These are phyloP conservation scores for Megalopta genalis DNA, from an alignment of 1,140 invertebrate genomes.

Conservation along the genomic window DNA sequence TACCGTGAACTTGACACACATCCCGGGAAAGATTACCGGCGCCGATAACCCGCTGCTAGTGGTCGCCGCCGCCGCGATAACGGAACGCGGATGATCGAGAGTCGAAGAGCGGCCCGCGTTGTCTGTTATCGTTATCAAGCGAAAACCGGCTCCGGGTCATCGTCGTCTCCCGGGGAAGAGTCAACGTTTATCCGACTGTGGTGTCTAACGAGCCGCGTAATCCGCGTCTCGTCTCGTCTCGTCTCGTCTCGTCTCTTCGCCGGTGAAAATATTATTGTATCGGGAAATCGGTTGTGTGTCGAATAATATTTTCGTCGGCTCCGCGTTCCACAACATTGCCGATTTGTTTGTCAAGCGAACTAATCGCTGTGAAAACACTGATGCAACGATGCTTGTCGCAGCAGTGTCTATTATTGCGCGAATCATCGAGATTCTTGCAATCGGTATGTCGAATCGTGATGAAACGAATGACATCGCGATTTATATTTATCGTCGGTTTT, in stretches of 20 bases:
- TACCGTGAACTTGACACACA: constrained; percentile 16
- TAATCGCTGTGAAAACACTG: too few relatives aligned
- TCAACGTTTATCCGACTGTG: background rate
- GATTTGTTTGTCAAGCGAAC: background rate
- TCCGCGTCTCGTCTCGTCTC: background rate
- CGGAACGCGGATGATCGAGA: background rate
- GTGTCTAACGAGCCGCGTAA: background rate
- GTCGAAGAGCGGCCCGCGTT: too few relatives aligned
- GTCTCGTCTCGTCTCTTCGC: background rate
- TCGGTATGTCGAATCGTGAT: too few relatives aligned
- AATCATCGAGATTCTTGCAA: too few relatives aligned
- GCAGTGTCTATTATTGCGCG: too few relatives aligned
- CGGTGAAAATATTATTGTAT: background rate
- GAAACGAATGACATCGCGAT: too few relatives aligned
- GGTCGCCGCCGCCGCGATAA: constrained; percentile 17
- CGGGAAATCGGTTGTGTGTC: background rate
- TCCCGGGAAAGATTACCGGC: background rate
- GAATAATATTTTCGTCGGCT: background rate
- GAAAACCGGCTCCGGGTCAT: background rate
- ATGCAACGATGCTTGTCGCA: too few relatives aligned
- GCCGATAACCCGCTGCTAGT: background rate
- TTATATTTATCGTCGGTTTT: too few relatives aligned
- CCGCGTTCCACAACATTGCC: background rate
- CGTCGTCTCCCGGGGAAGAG: too few relatives aligned
- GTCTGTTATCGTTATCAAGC: background rate